phyloP scores from a whole-genome alignment of 2,113 vertebrate genomes.

The Meles meles region DNA sequence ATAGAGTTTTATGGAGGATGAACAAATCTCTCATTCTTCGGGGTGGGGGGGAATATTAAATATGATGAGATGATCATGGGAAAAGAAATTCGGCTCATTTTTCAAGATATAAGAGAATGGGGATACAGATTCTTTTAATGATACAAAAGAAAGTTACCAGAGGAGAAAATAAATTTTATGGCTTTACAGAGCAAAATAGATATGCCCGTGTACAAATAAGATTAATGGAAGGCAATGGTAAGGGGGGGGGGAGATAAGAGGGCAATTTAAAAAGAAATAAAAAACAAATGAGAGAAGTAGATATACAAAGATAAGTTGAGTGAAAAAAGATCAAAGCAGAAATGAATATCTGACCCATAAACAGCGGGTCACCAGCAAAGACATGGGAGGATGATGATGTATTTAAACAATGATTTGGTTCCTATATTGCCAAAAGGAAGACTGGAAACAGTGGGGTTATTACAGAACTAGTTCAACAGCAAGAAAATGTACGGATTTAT shows the following conservation, averaged over 20 bases:
- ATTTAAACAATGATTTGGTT: background rate
- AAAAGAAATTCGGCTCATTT: slow-evolving; percentile 46
- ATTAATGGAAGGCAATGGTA: slow-evolving; percentile 28
- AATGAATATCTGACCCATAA: no score
- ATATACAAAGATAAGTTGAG: background rate
- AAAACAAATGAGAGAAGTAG: background rate
- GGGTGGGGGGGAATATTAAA: background rate
- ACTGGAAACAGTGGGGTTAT: background rate
- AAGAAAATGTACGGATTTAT: slow-evolving; percentile 23
- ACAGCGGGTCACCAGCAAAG: background rate
- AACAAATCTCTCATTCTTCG: slow-evolving; percentile 5
- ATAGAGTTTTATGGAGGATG: background rate
- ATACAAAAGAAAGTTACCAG: slow-evolving; percentile 37
- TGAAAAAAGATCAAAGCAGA: no score
- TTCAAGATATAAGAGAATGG: slow-evolving; percentile 38
- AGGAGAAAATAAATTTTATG: slow-evolving; percentile 39
- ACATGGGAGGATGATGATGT: background rate
- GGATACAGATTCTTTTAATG: slow-evolving; percentile 33
- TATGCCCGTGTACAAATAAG: background rate
- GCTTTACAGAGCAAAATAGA: slow-evolving; percentile 24
- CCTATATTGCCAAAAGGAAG: background rate
- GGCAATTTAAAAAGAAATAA: slow-evolving; percentile 4
- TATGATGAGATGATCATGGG: slow-evolving; percentile 32
- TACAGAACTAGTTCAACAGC: slow-evolving; percentile 1
- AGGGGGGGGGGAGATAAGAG: background rate